Evolutionary conservation across 2,113 vertebrate species (phyloP).

Genomic region (Puma concolor): DNA sequence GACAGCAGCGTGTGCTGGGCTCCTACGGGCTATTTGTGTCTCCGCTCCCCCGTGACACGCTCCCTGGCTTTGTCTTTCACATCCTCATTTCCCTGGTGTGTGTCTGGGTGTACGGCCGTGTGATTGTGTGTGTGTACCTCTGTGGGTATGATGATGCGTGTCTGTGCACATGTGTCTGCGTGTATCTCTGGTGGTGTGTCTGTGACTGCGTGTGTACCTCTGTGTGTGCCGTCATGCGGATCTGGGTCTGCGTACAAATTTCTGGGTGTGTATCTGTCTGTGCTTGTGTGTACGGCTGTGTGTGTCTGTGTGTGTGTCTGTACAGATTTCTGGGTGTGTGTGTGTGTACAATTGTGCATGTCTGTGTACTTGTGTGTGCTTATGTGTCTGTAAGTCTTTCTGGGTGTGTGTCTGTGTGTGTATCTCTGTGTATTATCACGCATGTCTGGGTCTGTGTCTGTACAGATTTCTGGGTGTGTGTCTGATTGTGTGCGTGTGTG

Average conservation of each 20-base stretch:
- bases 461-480: too few relatives aligned
- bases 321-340: not conserved
- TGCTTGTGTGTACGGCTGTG: not conserved
- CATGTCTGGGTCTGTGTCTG: too few relatives aligned
- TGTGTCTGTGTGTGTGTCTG: not conserved
- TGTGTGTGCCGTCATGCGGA: too few relatives aligned
- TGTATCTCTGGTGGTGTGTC: not conserved
- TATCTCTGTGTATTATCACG: not conserved
- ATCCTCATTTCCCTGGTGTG: not conserved
- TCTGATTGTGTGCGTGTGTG: too few relatives aligned
- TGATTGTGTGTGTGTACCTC: not conserved
- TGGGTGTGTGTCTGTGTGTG: not conserved
- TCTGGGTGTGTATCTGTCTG: not conserved
- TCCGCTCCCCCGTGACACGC: fast-evolving
- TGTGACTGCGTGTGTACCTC: too few relatives aligned
- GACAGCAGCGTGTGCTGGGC: too few relatives aligned
- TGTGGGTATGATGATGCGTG: not conserved
- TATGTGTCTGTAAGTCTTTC: not conserved
- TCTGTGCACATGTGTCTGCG: not conserved
- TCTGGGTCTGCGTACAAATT: not conserved
- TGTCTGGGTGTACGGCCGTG: not conserved
- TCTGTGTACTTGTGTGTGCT: not conserved
- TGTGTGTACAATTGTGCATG: too few relatives aligned
- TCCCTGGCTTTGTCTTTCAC: not conserved
- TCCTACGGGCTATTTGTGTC: fast-evolving